Base-by-base conservation (phyloP, 2,113 vertebrate genomes). In the Cygnus atratus region DNA sequence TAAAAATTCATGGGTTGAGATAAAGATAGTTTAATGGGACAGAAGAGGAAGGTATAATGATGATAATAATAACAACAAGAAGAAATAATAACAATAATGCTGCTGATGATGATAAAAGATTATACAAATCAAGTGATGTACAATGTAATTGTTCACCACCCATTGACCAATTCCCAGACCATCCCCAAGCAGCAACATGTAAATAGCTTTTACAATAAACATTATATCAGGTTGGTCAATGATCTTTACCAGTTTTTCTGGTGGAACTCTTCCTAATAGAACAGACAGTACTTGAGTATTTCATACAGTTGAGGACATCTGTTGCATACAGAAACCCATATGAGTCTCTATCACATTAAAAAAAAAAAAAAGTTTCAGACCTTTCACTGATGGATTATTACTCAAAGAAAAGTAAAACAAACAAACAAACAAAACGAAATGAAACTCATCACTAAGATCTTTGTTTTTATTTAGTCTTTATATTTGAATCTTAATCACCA, bases 281-380 rank as follows among this genome's bases (percentile, higher is more conserved):
- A 67, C 39, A 96, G 39, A 80, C 97, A 90, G 93, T 97, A 91
- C 9, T 96, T 39, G 19, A 98, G 92, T 67, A 97, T 95, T 35
- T 97, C 72, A 67, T 90, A 72, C 74, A 96, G 75, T 76, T 95
- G 80, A 74, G 81, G 62, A 67, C 55, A 93, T 22, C 93, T 95
- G 57, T 95, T 97, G 72, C 97, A 95, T 62, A 96, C 90, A 94
- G 97, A 98, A 85, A 96, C 76, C 96, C 96, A 97, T 77, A 97
- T 39, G 15, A 98, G 94, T 35, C 91, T 97, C 19, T 96, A 92
- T 91, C 95, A 97, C 58, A 98, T 21, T 21, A 48, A 48, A 21
- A 11, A 11, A 21, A 48, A 48, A 21, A 48, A 80, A 63, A 98
- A 95, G 96, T 72, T 73, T 95, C 77, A 67, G 75, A 87, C 35